phyloP scores from a whole-genome alignment of 1,140 invertebrate genomes.

The Bombus sibiricus region DNA sequence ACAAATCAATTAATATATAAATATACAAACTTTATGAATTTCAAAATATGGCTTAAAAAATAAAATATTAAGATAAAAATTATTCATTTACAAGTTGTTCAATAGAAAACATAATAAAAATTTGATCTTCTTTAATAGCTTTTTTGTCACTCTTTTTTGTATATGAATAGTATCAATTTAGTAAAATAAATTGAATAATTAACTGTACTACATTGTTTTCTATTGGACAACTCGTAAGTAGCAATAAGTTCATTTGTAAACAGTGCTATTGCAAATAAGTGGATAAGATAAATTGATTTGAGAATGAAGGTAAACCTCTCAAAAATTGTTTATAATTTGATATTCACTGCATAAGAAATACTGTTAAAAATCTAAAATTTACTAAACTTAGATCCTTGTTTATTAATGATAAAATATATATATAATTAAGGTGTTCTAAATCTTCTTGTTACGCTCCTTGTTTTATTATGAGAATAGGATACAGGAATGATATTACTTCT shows the following conservation, averaged over 20 bases:
- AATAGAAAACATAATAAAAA: conserved; percentile 26
- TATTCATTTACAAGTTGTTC: conserved; percentile 49
- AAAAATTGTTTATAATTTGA: conserved; percentile 41
- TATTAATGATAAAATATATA: conserved; percentile 37
- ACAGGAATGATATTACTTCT: conserved; percentile 21
- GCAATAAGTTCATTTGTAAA: conserved; percentile 35
- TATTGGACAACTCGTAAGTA: conserved; percentile 41
- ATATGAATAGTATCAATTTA: not conserved
- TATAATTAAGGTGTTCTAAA: conserved; percentile 39
- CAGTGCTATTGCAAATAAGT: conserved; percentile 32
- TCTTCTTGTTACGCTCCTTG: conserved; percentile 48
- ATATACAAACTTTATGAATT: conserved; percentile 41
- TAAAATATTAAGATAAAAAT: conserved; percentile 21
- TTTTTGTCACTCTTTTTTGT: not conserved
- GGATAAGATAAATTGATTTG: conserved; percentile 27
- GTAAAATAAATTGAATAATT: conserved; percentile 6
- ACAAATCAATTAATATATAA: conserved; percentile 37
- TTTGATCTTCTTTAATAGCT: not conserved
- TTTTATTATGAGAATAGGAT: conserved; percentile 36
- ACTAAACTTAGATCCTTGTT: conserved; percentile 33
- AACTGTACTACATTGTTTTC: conserved; percentile 9
- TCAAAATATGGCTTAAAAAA: conserved; percentile 41
- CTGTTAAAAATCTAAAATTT: conserved; percentile 35
- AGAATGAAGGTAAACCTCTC: conserved; percentile 10
- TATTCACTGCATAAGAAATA: conserved; percentile 33